phyloP scores from a whole-genome alignment of 2,888 invertebrate species.

The Proisotoma minuta region DNA sequence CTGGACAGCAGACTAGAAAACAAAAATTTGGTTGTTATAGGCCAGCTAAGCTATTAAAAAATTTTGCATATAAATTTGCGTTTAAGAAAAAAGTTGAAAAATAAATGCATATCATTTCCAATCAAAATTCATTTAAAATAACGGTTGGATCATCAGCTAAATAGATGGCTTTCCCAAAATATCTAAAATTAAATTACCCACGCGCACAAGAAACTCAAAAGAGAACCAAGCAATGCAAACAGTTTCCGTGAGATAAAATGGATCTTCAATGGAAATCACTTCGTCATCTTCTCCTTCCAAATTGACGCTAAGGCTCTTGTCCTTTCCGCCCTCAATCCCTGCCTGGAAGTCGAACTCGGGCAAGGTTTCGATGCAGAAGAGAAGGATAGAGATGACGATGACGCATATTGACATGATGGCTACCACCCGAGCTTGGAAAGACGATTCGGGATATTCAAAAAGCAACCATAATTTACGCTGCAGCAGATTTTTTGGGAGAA shows the following conservation, averaged over 20 bases:
- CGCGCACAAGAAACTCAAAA: slow-evolving; percentile 29
- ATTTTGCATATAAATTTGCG: neutral
- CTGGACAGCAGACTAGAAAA: slow-evolving; percentile 17
- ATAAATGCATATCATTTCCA: neutral
- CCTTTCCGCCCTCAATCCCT: too few relatives aligned
- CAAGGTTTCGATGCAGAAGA: slow-evolving; percentile 39
- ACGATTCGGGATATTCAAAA: slow-evolving; percentile 39
- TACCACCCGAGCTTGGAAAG: slow-evolving; percentile 33
- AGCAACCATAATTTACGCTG: slow-evolving; percentile 41
- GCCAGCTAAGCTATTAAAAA: too few relatives aligned
- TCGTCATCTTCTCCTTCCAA: neutral
- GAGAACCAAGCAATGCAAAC: slow-evolving; percentile 37
- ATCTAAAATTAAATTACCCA: too few relatives aligned
- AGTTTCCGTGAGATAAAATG: slow-evolving; percentile 36
- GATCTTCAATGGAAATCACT: slow-evolving; percentile 15
- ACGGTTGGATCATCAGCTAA: neutral
- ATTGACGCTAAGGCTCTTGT: too few relatives aligned
- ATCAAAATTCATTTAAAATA: too few relatives aligned
- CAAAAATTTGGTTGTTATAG: too few relatives aligned
- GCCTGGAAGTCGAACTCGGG: slow-evolving; percentile 9
- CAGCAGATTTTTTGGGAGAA: slow-evolving; percentile 29
- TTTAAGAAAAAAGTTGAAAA: neutral
- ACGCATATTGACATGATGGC: slow-evolving; percentile 33
- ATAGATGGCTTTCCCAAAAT: neutral
- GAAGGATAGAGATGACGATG: slow-evolving; percentile 31